A percentile compares a stretch with the other conserved stretches of the same genome.
Evolutionary conservation across 2,888 invertebrate species (phyloP).

Genomic region (Hesperia comma): DNA sequence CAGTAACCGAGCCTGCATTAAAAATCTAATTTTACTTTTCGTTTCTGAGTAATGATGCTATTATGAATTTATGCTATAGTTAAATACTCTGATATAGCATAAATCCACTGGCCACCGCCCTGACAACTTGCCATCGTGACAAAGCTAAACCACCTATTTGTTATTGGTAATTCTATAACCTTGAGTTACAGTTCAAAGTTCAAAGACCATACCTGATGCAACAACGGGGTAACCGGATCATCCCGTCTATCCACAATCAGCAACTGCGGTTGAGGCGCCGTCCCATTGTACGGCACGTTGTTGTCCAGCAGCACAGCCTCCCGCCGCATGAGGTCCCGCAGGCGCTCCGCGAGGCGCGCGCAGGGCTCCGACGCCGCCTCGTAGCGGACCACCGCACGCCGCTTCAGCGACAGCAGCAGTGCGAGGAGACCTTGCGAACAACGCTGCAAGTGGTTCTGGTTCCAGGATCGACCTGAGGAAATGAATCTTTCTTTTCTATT

Average conservation of each 20-base stretch:
- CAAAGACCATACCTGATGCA: constrained; percentile 88
- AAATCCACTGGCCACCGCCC: too few relatives aligned
- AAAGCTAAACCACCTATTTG: too few relatives aligned
- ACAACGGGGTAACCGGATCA: constrained; percentile 97
- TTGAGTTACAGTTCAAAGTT: too few relatives aligned
- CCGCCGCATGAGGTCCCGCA: constrained; percentile 92
- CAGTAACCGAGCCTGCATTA: too few relatives aligned
- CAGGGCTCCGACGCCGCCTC: constrained; percentile 94
- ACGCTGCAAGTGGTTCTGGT: constrained; percentile 89
- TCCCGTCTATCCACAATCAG: constrained; percentile 96
- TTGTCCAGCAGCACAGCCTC: constrained; percentile 95
- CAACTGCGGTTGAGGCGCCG: constrained; percentile 90
- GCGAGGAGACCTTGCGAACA: constrained; percentile 93
- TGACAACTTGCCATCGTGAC: neutral
- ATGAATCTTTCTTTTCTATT: too few relatives aligned
- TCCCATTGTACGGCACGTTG: constrained; percentile 89
- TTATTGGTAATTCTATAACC: too few relatives aligned
- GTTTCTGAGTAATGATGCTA: too few relatives aligned
- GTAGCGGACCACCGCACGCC: constrained; percentile 94
- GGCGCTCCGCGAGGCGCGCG: constrained; percentile 92
- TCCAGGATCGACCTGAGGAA: constrained; percentile 87
- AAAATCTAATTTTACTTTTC: too few relatives aligned
- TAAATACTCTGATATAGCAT: too few relatives aligned
- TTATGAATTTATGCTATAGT: too few relatives aligned
- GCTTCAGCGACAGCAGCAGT: constrained; percentile 94